Percentiles rank a stretch among this genome's conserved stretches.
phyloP scores from a whole-genome alignment of 92 coral and sea anemone genomes.

The Parazoanthus swiftii region DNA sequence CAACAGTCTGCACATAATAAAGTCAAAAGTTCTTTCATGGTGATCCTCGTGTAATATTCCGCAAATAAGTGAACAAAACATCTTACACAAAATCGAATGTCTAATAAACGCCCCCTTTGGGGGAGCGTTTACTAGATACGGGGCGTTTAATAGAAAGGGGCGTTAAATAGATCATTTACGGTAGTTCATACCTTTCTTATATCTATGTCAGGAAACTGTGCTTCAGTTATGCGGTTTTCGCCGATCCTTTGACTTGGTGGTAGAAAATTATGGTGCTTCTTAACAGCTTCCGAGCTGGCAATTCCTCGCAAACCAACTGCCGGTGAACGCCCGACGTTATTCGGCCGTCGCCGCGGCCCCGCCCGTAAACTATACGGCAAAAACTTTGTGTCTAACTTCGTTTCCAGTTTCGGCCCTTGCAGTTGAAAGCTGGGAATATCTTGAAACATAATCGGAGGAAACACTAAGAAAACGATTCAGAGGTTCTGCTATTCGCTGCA shows the following conservation, averaged over 20 bases:
- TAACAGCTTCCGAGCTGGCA: not conserved
- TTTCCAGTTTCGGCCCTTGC: slow-evolving; percentile 31
- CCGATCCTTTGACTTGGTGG: not conserved
- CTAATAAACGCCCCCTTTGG: too few relatives aligned
- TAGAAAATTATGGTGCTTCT: not conserved
- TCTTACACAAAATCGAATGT: too few relatives aligned
- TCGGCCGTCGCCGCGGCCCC: slow-evolving; percentile 33
- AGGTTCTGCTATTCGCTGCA: not conserved
- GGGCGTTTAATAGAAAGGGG: too few relatives aligned
- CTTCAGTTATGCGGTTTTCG: not conserved
- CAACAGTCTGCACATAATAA: too few relatives aligned
- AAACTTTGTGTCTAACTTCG: slow-evolving; percentile 18
- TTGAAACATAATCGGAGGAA: slow-evolving; percentile 32
- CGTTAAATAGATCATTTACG: too few relatives aligned
- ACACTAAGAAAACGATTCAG: not conserved
- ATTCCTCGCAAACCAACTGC: not conserved
- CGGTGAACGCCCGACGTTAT: slow-evolving; percentile 5
- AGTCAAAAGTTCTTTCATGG: too few relatives aligned
- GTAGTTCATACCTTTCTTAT: not conserved
- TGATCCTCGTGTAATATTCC: too few relatives aligned
- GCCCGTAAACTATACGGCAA: slow-evolving; percentile 30
- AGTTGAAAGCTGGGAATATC: slow-evolving; percentile 43
- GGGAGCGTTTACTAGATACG: too few relatives aligned
- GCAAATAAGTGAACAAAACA: too few relatives aligned
- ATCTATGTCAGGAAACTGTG: not conserved